phyloP scores from a whole-genome alignment of 2,797 vertebrate genomes.

The Menidia menidia region DNA sequence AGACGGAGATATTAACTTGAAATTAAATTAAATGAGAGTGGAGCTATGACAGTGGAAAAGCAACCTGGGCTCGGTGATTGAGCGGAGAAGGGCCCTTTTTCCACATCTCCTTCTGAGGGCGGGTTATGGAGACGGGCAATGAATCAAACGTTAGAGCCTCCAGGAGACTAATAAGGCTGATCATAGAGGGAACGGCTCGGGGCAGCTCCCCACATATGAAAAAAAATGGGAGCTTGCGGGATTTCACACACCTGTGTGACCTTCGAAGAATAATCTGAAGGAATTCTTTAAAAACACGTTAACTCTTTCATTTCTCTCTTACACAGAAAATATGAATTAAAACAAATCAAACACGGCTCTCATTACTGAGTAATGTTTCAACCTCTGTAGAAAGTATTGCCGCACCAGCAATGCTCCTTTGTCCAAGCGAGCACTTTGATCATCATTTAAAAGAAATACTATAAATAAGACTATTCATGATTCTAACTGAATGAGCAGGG shows the following conservation, averaged over 20 bases:
- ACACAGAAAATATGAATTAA: background rate
- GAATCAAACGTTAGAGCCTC: conserved; percentile 69
- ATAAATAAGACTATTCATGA: conserved; percentile 13
- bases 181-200: conserved; percentile 57
- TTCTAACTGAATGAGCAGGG: background rate
- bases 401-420: background rate
- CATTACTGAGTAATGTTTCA: conserved; percentile 29
- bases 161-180: conserved; percentile 70
- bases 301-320: background rate
- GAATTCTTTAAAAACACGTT: conserved; percentile 19
- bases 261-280: conserved; percentile 41
- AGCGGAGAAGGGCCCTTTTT: conserved; percentile 39
- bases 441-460: conserved; percentile 13
- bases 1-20: conserved; percentile 55
- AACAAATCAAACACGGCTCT: conserved; percentile 1
- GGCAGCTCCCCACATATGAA: conserved; percentile 69
- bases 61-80: conserved; percentile 39
- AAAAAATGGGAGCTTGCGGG: conserved; percentile 20
- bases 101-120: conserved; percentile 49
- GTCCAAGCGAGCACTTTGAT: conserved; percentile 7
- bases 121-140: conserved; percentile 46
- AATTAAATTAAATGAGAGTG: conserved; percentile 48
- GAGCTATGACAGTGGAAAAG: conserved; percentile 65
- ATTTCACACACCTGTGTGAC: conserved; percentile 48
- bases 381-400: conserved; percentile 5